These are phyloP conservation scores for Teleiodes luculella DNA, from an alignment of 2,888 invertebrate genomes.

Conservation along the genomic window DNA sequence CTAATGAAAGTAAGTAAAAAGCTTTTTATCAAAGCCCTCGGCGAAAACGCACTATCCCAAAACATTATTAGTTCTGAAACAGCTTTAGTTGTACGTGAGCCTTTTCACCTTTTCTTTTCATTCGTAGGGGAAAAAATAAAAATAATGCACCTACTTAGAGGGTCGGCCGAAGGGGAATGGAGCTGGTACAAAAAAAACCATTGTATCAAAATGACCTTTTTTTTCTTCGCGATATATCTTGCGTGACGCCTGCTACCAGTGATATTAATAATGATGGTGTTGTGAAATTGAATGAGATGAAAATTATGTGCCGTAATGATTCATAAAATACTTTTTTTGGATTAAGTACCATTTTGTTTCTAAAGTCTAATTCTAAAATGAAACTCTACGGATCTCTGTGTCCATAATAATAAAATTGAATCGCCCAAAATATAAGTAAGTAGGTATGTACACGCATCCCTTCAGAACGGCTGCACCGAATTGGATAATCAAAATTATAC, in stretches of 20 bases:
- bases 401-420: too few relatives aligned
- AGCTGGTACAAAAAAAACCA: slow-evolving; percentile 29
- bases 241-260: slow-evolving; percentile 28
- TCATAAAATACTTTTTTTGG: too few relatives aligned
- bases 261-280: slow-evolving; percentile 26
- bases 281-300: too few relatives aligned
- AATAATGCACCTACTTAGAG: slow-evolving; percentile 20
- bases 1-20: too few relatives aligned
- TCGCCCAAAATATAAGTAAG: too few relatives aligned
- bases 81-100: slow-evolving; percentile 28
- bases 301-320: too few relatives aligned
- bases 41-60: slow-evolving; percentile 12
- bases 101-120: slow-evolving; percentile 24
- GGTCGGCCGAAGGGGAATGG: slow-evolving; percentile 8
- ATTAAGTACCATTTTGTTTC: too few relatives aligned
- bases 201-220: slow-evolving; percentile 39
- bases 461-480: too few relatives aligned
- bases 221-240: slow-evolving; percentile 24
- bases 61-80: slow-evolving; percentile 25
- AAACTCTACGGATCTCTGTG: too few relatives aligned
- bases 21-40: background rate
- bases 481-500: too few relatives aligned
- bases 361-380: too few relatives aligned
- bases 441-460: too few relatives aligned
- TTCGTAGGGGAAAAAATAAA: slow-evolving; percentile 19